Evolutionary conservation across 64 coral and sea anemone genomes (phyloP).

Genomic region (Dendrophyllia cribrosa): DNA sequence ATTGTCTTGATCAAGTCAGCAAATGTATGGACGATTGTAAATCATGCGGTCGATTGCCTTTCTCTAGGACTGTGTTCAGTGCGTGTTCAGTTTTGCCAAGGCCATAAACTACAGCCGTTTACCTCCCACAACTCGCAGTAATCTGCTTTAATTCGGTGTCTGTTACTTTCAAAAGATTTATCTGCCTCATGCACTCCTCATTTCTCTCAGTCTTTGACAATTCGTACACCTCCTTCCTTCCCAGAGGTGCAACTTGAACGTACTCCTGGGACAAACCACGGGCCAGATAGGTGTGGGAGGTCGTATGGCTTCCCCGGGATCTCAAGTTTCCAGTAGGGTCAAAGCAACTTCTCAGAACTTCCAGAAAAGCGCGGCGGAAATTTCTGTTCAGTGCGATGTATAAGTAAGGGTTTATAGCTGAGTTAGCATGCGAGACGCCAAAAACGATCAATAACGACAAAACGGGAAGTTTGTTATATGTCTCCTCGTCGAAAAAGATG

Average conservation of each 20-base stretch:
- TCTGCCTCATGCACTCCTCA: not conserved
- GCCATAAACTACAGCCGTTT: not conserved
- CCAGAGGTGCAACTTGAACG: not conserved
- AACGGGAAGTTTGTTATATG: not conserved
- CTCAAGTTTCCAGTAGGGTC: not conserved
- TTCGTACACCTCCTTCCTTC: conserved; percentile 18
- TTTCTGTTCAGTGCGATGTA: conserved; percentile 77
- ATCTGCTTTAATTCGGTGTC: not conserved
- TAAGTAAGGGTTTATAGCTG: conserved; percentile 79
- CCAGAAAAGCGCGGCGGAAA: conserved; percentile 57
- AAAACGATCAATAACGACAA: conserved; percentile 6
- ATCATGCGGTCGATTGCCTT: too few relatives aligned
- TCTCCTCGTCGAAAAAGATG: not conserved
- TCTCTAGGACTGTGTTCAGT: too few relatives aligned
- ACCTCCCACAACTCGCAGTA: not conserved
- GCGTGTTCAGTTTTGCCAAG: too few relatives aligned
- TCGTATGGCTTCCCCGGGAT: not conserved
- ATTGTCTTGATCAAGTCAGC: too few relatives aligned
- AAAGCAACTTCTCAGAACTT: conserved; percentile 24
- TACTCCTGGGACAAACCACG: not conserved
- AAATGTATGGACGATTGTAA: too few relatives aligned
- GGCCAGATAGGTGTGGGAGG: not conserved
- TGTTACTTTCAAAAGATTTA: not conserved
- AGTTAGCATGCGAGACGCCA: conserved; percentile 64
- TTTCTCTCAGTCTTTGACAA: not conserved